phyloP scores from a whole-genome alignment of 1,140 invertebrate species.

The Plutomurus gul region DNA sequence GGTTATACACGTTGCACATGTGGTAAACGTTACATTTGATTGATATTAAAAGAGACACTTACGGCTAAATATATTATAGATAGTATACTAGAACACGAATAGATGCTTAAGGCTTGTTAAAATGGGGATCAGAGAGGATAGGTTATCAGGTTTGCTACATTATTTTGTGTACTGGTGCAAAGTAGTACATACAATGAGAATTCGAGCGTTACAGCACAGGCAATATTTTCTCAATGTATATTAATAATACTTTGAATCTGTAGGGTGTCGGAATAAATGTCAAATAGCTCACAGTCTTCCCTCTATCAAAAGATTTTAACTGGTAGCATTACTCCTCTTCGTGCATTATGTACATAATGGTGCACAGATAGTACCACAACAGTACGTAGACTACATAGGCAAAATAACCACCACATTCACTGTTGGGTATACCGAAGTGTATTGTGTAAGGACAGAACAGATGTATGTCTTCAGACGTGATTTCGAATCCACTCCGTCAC shows the following conservation, averaged over 20 bases:
- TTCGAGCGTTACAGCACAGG: background rate
- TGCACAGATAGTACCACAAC: too few species aligned
- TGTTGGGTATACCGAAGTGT: background rate
- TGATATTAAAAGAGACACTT: too few species aligned
- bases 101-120: too few species aligned
- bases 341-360: too few species aligned
- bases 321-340: background rate
- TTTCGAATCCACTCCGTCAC: conserved; percentile 7
- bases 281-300: background rate
- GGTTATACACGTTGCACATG: too few species aligned
- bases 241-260: background rate
- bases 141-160: background rate
- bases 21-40: too few species aligned
- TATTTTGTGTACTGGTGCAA: too few species aligned
- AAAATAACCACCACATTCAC: too few species aligned
- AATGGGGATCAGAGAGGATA: background rate
- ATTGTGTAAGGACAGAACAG: background rate
- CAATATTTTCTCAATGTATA: background rate
- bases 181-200: too few species aligned
- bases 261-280: background rate
- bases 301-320: background rate
- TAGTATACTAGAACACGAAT: too few species aligned
- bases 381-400: too few species aligned
- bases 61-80: too few species aligned
- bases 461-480: background rate